phyloP scores from a whole-genome alignment of 2,888 invertebrate species.

The Aporophyla nigra region DNA sequence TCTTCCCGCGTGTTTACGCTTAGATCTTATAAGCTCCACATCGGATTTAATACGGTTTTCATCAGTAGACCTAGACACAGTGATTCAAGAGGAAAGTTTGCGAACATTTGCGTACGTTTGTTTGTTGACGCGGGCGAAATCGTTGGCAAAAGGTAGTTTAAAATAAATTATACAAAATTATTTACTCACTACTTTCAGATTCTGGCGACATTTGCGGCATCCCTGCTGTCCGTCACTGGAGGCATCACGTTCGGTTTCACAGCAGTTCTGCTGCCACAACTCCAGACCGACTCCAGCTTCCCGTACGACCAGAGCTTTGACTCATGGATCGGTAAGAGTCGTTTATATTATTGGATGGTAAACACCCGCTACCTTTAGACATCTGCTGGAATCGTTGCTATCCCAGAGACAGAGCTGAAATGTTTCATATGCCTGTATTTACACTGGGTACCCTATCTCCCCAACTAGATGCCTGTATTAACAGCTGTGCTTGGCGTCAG shows the following conservation, averaged over 20 bases:
- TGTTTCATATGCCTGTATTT: background rate
- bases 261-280: slow-evolving; percentile 75
- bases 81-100: no score
- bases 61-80: no score
- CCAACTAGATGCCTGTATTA: background rate
- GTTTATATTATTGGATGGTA: background rate
- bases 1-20: no score
- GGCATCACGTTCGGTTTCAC: slow-evolving; percentile 75
- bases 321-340: slow-evolving; percentile 78
- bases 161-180: background rate
- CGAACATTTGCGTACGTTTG: no score
- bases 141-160: no score
- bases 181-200: slow-evolving; percentile 65
- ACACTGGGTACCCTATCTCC: background rate
- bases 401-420: background rate
- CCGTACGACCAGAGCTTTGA: slow-evolving; percentile 71
- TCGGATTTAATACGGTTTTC: no score
- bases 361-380: background rate
- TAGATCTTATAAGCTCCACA: no score
- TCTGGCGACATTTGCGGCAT: slow-evolving; percentile 70
- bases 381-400: no score
- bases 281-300: slow-evolving; percentile 70
- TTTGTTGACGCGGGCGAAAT: no score
- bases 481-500: background rate
- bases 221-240: slow-evolving; percentile 70